Percentiles rank a stretch among this genome's conserved stretches.
Evolutionary conservation across 2,797 vertebrate species (phyloP).

Genomic region (Protosalanx chinensis): DNA sequence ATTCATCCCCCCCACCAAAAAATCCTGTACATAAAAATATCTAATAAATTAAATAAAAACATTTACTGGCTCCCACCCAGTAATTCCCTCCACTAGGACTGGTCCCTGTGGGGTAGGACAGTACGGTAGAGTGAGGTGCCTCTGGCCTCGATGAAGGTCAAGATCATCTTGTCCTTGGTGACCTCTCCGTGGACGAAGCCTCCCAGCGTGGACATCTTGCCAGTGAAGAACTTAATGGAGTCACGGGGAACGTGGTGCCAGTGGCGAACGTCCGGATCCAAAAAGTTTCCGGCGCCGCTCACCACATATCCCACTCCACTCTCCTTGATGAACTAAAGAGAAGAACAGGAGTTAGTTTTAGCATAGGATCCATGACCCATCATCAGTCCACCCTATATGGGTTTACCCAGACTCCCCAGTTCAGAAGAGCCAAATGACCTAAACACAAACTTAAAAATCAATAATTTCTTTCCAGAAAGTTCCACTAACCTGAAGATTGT

Average conservation of each 20-base stretch:
- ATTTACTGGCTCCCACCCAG: neutral
- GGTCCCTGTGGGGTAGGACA: conserved; percentile 69
- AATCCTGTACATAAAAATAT: neutral
- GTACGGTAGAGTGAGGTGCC: conserved; percentile 86
- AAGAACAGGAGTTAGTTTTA: neutral
- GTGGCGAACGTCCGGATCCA: conserved; percentile 79
- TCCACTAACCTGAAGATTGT: conserved; percentile 86
- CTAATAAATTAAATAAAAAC: neutral
- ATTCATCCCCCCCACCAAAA: neutral
- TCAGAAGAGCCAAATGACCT: neutral
- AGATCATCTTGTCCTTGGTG: conserved; percentile 65
- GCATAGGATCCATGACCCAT: neutral
- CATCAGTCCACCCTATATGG: neutral
- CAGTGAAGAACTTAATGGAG: conserved; percentile 85
- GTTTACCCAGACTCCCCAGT: neutral
- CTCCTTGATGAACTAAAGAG: conserved; percentile 78
- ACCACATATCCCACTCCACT: conserved; percentile 80
- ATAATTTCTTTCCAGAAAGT: neutral
- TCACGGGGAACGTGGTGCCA: conserved; percentile 73
- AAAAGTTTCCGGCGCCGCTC: conserved; percentile 91
- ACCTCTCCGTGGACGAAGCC: conserved; percentile 85
- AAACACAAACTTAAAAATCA: no score
- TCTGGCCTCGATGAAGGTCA: conserved; percentile 83
- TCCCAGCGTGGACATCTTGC: conserved; percentile 73
- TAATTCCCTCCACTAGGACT: conserved; percentile 6